Percentiles rank a stretch among this genome's conserved stretches.
These are phyloP conservation scores for Muraenolepis orangiensis DNA, from an alignment of 2,797 vertebrate genomes.

Conservation along the genomic window DNA sequence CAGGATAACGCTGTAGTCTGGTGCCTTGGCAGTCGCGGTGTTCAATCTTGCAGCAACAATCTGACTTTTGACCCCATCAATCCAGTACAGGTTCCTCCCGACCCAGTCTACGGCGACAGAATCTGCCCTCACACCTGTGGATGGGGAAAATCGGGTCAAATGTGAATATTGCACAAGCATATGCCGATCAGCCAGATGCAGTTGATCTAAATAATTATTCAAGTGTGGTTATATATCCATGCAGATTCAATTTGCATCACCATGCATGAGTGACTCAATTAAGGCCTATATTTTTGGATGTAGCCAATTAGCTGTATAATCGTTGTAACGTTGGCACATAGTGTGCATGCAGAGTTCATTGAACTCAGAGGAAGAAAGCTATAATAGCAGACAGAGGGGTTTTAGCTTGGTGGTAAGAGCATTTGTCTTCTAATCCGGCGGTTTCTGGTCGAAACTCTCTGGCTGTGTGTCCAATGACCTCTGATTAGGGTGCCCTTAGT, in stretches of 20 bases:
- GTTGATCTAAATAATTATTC: not conserved
- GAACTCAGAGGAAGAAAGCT: too few relatives aligned
- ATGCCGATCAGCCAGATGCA: not conserved
- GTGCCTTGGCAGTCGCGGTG: constrained; percentile 48
- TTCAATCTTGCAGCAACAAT: constrained; percentile 77
- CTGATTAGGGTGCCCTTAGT: constrained; percentile 78
- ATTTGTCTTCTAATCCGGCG: not conserved
- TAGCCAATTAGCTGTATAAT: not conserved
- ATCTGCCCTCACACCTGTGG: constrained; percentile 79
- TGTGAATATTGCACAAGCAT: not conserved
- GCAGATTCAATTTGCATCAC: not conserved
- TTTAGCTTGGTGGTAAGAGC: not conserved
- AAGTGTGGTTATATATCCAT: not conserved
- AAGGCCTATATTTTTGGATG: not conserved
- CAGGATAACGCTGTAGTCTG: constrained; percentile 75
- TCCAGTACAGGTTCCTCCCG: constrained; percentile 90
- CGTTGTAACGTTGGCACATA: not conserved
- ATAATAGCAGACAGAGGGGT: too few relatives aligned
- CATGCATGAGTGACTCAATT: not conserved
- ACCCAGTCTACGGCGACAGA: constrained; percentile 89
- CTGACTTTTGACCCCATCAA: constrained; percentile 74
- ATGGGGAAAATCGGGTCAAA: constrained; percentile 13
- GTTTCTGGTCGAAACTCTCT: not conserved
- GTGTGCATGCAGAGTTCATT: not conserved
- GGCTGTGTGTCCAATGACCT: constrained; percentile 69